Evolutionary conservation across 2,888 invertebrate species (phyloP), one percentile per base, ranked within the genome.

Genomic region (Eupithecia centaureata): DNA sequence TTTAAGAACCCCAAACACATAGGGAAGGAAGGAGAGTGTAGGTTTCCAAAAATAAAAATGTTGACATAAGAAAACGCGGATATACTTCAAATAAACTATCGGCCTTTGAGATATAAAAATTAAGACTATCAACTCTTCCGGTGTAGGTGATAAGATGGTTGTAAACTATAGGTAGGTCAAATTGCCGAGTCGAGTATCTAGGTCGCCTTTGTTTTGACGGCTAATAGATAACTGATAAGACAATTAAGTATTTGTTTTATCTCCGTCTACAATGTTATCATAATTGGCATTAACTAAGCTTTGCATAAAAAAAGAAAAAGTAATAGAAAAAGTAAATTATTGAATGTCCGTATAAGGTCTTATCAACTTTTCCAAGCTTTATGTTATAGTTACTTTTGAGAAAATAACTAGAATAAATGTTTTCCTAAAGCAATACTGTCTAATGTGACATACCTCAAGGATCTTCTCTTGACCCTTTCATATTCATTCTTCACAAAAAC

Each of bases 151-250:
- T 52, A 52, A 52, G 52, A 52, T 52, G 7, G 15, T 52, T 0
- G 25, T 52, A 25, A 51, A 51, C 10, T 25, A n/a, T 25, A 25
- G 1, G 5, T 25, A 13, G 13, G n/a, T n/a, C n/a, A 27, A 52
- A 13, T 52, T 7, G 51, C 12, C 4, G 5, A 52, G 25, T 15
- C 27, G 15, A 52, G 27, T 52, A 47, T 58, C 25, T 30, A 47
- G 63, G 63, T 51, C 32, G 56, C 8, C 51, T 57, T 57, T 64
- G 30, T 64, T 61, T 57, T 59, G 61, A 54, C 61, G 7, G 35
- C 63, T 51, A 51, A 58, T 64, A 68, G 57, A 58, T 64, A 68
- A 58, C 58, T 38, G 28, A 30, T 28, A 63, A 22, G 15, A 13
- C 12, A 18, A 61, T 30, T 2, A 52, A 52, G 27, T 27, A 51